These are phyloP conservation scores for Platalea minor DNA, from an alignment of 2,797 vertebrate genomes.

Conservation along the genomic window DNA sequence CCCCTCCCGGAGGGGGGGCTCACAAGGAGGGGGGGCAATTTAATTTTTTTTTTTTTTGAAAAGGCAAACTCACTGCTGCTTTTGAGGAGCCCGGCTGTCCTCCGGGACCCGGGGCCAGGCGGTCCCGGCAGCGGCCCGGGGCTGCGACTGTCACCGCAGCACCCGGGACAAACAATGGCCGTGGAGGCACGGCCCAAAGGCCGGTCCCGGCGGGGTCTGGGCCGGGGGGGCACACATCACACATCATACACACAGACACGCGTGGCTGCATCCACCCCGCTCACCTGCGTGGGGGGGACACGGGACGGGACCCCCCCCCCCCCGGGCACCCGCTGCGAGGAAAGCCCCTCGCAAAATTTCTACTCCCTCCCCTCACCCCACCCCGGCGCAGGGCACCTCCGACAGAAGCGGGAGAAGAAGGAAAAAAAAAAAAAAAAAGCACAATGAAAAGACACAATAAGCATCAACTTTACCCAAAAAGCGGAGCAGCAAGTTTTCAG, in stretches of 20 bases:
- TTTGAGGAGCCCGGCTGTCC: neutral
- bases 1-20: neutral
- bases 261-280: neutral
- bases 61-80: neutral
- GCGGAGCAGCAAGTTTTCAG: conserved; percentile 72
- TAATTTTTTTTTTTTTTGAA: neutral
- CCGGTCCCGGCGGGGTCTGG: neutral
- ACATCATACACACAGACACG: neutral
- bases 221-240: neutral
- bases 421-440: neutral
- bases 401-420: neutral
- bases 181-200: neutral
- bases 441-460: conserved; percentile 28
- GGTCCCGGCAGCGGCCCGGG: neutral
- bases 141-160: conserved; percentile 5
- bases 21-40: neutral
- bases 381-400: neutral
- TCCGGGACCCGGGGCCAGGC: neutral
- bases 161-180: neutral
- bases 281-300: neutral
- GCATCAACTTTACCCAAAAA: conserved; percentile 75
- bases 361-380: neutral
- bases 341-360: neutral
- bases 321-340: neutral
- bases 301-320: neutral